These are phyloP conservation scores for Dissostichus mawsoni DNA, from an alignment of 2,113 vertebrate genomes.

Conservation along the genomic window DNA sequence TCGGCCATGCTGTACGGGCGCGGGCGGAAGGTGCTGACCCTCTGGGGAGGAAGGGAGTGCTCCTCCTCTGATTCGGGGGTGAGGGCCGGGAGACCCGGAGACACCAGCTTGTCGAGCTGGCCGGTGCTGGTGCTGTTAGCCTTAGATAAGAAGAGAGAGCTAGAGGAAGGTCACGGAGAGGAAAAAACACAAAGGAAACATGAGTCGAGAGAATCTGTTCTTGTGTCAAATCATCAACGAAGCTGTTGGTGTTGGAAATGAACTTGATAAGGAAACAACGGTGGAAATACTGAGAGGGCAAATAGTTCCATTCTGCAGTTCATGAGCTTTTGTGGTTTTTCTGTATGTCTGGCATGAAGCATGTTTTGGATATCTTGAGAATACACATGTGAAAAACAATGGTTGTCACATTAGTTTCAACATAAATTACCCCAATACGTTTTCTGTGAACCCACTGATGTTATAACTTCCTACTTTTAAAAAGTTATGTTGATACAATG, in stretches of 20 bases:
- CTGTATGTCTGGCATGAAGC: slow-evolving; percentile 10
- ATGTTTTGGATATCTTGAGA: slow-evolving; percentile 17
- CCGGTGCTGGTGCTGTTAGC: slow-evolving; percentile 82
- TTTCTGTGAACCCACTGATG: slow-evolving; percentile 8
- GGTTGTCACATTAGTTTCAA: slow-evolving; percentile 17
- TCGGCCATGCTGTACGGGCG: slow-evolving; percentile 90
- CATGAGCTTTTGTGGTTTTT: neutral
- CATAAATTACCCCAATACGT: slow-evolving; percentile 7
- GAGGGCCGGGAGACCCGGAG: slow-evolving; percentile 58
- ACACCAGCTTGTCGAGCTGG: slow-evolving; percentile 83
- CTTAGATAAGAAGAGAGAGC: slow-evolving; percentile 79
- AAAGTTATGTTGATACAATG: neutral
- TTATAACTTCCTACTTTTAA: neutral
- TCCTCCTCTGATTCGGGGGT: slow-evolving; percentile 78
- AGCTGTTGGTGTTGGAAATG: slow-evolving; percentile 55
- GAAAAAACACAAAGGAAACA: slow-evolving; percentile 16
- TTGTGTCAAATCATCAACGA: slow-evolving; percentile 39
- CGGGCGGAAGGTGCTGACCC: slow-evolving; percentile 85
- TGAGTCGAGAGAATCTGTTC: slow-evolving; percentile 21
- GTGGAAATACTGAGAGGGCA: slow-evolving; percentile 27
- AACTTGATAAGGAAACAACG: neutral
- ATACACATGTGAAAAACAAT: neutral
- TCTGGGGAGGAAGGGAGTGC: slow-evolving; percentile 73
- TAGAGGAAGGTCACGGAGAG: slow-evolving; percentile 52
- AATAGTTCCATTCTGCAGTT: neutral